Evolutionary conservation across 2,113 vertebrate species (phyloP).

Genomic region (Sisor rabdophorus): DNA sequence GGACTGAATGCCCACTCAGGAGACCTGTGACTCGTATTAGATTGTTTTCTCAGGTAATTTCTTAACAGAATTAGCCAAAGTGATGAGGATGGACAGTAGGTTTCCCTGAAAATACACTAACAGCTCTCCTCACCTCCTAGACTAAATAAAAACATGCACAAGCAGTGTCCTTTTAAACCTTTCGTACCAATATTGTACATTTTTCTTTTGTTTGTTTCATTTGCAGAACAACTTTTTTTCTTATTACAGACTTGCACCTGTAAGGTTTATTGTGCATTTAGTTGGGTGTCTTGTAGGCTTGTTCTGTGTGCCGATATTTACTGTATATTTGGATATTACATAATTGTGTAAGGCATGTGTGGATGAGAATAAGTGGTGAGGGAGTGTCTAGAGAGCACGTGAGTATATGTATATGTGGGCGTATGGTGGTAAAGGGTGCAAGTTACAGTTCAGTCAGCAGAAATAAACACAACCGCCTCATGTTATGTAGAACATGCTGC

Average conservation of each 20-base stretch:
- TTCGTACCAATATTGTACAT: slow-evolving; percentile 25
- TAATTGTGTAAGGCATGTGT: too few species aligned
- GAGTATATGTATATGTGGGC: slow-evolving; percentile 13
- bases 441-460: not conserved
- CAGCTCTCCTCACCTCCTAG: not conserved
- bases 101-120: not conserved
- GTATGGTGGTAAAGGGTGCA: not conserved
- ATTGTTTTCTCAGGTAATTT: slow-evolving; percentile 21
- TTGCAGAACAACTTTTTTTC: not conserved
- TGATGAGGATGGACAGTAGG: not conserved
- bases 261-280: not conserved
- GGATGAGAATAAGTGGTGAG: too few species aligned
- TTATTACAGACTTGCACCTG: not conserved
- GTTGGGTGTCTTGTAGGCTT: not conserved
- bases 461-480: slow-evolving; percentile 36
- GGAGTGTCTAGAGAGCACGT: not conserved
- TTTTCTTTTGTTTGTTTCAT: not conserved
- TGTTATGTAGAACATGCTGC: slow-evolving; percentile 47
- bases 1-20: slow-evolving; percentile 14
- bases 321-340: not conserved
- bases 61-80: not conserved
- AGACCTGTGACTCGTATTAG: slow-evolving; percentile 2
- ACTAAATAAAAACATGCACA: not conserved
- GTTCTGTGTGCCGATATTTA: not conserved
- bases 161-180: slow-evolving; percentile 1